phyloP scores from a whole-genome alignment of 1,140 invertebrate species.

The Rhyzopertha dominica region DNA sequence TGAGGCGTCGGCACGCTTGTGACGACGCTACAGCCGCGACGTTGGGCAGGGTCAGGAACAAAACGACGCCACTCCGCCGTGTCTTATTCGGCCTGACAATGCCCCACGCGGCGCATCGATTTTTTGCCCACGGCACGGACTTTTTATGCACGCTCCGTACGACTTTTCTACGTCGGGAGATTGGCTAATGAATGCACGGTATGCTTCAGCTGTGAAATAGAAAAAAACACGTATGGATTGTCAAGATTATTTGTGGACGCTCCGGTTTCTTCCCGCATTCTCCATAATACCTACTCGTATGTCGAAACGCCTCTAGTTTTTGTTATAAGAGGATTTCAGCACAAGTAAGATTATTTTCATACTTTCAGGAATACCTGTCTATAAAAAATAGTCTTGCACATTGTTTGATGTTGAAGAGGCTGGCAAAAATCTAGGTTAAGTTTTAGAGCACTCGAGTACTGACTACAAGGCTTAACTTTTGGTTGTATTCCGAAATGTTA shows the following conservation, averaged over 20 bases:
- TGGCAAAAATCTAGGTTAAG: no score
- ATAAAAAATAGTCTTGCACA: no score
- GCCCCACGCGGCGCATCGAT: conserved; percentile 15
- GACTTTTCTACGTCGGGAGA: neutral
- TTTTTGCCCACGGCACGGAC: conserved; percentile 11
- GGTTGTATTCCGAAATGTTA: no score
- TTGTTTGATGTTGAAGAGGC: no score
- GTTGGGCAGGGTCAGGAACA: conserved; percentile 36
- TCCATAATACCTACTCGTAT: no score
- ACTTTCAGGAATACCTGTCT: no score
- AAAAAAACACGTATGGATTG: neutral
- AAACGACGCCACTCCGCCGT: conserved; percentile 27
- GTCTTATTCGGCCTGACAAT: conserved; percentile 23
- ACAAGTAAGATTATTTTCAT: no score
- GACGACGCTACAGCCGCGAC: conserved; percentile 27
- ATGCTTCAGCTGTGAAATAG: conserved; percentile 1
- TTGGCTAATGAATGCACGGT: conserved; percentile 1
- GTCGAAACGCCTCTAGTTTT: no score
- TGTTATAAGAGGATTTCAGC: no score
- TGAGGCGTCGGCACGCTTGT: conserved; percentile 24
- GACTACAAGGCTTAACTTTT: no score
- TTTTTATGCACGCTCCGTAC: neutral
- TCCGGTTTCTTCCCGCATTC: no score
- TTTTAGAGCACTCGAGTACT: no score
- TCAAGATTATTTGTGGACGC: neutral